Percentiles rank a stretch among this genome's conserved stretches.
These are phyloP conservation scores for Minunthozetes semirufus DNA, from an alignment of 2,888 invertebrate species.

Conservation along the genomic window DNA sequence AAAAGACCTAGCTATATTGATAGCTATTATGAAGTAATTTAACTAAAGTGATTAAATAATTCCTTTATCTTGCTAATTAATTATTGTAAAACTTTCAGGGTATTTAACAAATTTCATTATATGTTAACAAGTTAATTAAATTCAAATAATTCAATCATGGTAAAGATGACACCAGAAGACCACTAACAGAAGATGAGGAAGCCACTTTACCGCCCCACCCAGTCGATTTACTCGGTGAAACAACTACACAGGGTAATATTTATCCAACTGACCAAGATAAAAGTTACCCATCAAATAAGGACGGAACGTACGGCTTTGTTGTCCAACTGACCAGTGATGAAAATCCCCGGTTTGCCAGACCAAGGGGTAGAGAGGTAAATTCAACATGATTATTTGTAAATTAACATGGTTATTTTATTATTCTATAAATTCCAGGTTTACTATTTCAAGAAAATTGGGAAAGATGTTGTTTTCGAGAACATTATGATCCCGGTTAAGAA, in stretches of 20 bases:
- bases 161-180: no score
- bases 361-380: background rate
- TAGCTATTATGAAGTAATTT: no score
- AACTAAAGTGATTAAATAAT: no score
- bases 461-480: background rate
- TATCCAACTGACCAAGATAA: background rate
- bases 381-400: background rate
- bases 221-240: background rate
- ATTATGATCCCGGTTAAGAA: background rate
- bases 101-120: no score
- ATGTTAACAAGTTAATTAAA: no score
- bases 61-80: no score
- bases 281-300: background rate
- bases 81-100: no score
- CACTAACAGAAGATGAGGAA: no score
- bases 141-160: no score
- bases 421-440: background rate
- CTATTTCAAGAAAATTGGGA: background rate
- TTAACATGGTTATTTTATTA: background rate
- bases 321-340: background rate
- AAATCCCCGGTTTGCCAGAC: background rate
- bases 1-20: no score
- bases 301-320: slow-evolving; percentile 2
- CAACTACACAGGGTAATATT: background rate
- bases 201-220: background rate